A percentile compares a stretch with the other conserved stretches of the same genome.
These are phyloP conservation scores for Hymenochirus boettgeri DNA, from an alignment of 2,113 vertebrate species.

Conservation along the genomic window DNA sequence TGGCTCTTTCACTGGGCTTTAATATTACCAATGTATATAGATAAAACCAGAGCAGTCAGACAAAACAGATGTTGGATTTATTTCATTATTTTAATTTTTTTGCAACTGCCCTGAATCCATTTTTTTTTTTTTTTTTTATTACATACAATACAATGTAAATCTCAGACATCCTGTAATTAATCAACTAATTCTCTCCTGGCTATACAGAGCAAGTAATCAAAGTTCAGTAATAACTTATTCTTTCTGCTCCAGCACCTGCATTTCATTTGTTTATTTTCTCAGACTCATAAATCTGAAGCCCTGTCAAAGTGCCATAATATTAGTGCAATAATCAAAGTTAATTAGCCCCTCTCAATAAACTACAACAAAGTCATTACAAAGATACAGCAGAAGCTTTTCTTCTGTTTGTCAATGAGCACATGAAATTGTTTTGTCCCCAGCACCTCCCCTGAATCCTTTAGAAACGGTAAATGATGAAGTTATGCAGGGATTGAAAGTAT, in stretches of 20 bases:
- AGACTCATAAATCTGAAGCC: conserved; percentile 94
- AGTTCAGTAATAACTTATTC: conserved; percentile 97
- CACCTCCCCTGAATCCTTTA: conserved; percentile 52
- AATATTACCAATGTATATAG: background rate
- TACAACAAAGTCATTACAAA: conserved; percentile 75
- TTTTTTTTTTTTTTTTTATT: conserved; percentile 32
- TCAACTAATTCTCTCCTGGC: conserved; percentile 80
- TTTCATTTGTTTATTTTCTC: conserved; percentile 99
- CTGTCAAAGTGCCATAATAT: conserved; percentile 94
- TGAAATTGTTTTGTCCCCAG: conserved; percentile 42
- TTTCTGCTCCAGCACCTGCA: conserved; percentile 99
- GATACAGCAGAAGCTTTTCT: conserved; percentile 60
- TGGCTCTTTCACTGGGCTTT: background rate
- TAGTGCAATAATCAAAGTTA: conserved; percentile 99
- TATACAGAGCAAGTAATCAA: conserved; percentile 95
- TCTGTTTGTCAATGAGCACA: conserved; percentile 52
- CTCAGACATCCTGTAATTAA: conserved; percentile 80
- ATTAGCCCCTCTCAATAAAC: conserved; percentile 84
- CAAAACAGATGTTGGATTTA: background rate
- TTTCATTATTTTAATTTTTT: no score
- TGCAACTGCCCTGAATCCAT: background rate
- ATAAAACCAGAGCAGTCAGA: background rate
- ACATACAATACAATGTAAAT: conserved; percentile 67
- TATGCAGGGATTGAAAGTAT: conserved; percentile 39
- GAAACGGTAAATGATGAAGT: conserved; percentile 47